Percentiles rank a stretch among this genome's conserved stretches.
These are phyloP conservation scores for Silurus asotus DNA, from an alignment of 2,113 vertebrate genomes.

Conservation along the genomic window DNA sequence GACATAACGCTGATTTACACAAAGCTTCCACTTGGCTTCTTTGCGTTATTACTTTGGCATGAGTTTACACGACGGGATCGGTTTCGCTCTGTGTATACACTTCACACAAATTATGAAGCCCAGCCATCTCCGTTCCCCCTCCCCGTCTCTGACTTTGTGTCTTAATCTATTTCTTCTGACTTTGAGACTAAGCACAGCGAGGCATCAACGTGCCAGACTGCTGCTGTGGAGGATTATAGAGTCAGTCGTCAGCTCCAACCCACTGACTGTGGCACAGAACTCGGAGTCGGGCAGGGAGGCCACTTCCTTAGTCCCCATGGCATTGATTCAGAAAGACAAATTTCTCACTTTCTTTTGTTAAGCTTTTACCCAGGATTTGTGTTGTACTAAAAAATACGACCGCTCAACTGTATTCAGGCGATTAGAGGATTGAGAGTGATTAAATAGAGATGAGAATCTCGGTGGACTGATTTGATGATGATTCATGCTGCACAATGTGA, in stretches of 20 bases:
- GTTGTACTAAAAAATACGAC: not conserved
- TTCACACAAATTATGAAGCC: not conserved
- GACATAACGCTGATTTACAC: not conserved
- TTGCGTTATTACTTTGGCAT: not conserved
- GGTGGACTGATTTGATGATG: not conserved
- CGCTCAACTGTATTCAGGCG: not conserved
- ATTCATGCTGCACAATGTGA: not conserved
- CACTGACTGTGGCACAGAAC: not conserved
- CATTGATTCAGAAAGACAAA: not conserved
- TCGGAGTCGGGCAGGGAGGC: not conserved
- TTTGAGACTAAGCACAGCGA: constrained; percentile 16
- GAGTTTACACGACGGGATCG: not conserved
- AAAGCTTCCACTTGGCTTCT: not conserved
- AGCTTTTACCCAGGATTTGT: not conserved
- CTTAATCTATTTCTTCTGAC: constrained; percentile 1
- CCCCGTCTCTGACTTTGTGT: not conserved
- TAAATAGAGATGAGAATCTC: not conserved
- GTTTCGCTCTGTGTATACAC: constrained; percentile 10
- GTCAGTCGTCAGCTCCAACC: constrained; percentile 37
- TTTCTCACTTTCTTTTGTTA: not conserved
- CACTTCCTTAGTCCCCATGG: not conserved
- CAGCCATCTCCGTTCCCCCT: not conserved
- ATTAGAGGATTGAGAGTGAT: not conserved
- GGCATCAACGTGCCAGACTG: constrained; percentile 35
- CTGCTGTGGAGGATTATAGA: constrained; percentile 34